Base-by-base conservation (phyloP, 2,888 invertebrate species). In the Aporophyla lueneburgensis region DNA sequence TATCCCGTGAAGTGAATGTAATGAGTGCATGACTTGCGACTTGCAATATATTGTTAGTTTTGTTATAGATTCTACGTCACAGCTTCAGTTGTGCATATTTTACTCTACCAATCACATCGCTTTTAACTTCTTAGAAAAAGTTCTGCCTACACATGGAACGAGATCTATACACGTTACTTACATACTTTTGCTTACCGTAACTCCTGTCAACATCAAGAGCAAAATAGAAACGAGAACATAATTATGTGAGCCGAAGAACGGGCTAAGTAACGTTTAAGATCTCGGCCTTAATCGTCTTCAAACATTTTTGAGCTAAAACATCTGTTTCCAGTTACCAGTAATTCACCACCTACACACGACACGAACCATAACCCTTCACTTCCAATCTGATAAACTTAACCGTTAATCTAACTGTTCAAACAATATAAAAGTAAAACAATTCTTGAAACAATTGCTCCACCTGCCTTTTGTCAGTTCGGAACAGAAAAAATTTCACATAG, bases 361-460 rank as follows among this genome's bases (percentile, higher is more conserved):
- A 67, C 19, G 46, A 46, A 65, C 61, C 51, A 65, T 85, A 67
- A 68, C 67, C 74, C 67, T 84, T 81, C 83, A 78, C 74, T 82
- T 85, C 40, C 46, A 62, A 75, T 72, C 86, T 61, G 83, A 84
- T 85, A 86, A 85, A 40, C 21, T 33, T 3, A 49, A 74, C 81
- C 54, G 81, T 68, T 75, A 73, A 12, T 53, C 14, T 80, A 49
- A 56, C 80, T 27, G 84, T 70, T 59, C 33, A 71, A 73, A 69
- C 63, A n/a, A 79, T 61, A 79, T 73, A 84, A 83, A 83, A 83
- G 14, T 78, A 66, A 67, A 46, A 71, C 66, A 78, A 66, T 66
- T 77, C 43, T 69, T 43, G 12, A 46, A 59, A 81, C 54, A 33
- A 75, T 61, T 51, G 24, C 61, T 56, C 1, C 27, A 65, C 46